Evolutionary conservation across 1,140 invertebrate species (phyloP).

Genomic region (Diprion similis): DNA sequence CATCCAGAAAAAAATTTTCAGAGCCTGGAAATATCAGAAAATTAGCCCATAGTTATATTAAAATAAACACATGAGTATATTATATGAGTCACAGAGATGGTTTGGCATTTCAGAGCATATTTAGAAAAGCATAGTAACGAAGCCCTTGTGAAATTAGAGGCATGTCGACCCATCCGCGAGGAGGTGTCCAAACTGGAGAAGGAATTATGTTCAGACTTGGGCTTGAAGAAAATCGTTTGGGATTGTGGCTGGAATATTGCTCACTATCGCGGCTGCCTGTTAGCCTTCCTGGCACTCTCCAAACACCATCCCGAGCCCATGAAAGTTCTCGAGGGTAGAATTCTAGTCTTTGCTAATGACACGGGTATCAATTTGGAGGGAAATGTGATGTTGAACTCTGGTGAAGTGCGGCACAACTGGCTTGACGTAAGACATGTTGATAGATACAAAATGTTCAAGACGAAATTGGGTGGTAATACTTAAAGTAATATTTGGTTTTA

Average conservation of each 20-base stretch:
- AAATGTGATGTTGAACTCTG: constrained; percentile 86
- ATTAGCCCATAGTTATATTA: no score
- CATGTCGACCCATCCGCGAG: constrained; percentile 68
- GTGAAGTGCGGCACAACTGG: constrained; percentile 91
- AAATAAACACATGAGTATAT: no score
- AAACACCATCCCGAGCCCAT: constrained; percentile 75
- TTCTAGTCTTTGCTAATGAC: constrained; percentile 83
- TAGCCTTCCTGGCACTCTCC: constrained; percentile 75
- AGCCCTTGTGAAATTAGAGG: constrained; percentile 67
- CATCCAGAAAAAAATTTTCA: no score
- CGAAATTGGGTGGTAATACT: background rate
- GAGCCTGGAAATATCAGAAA: no score
- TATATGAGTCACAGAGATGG: background rate
- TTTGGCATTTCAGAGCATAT: constrained; percentile 64
- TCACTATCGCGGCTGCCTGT: constrained; percentile 84
- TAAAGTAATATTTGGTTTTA: background rate
- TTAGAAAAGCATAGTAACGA: constrained; percentile 69
- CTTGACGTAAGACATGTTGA: constrained; percentile 72
- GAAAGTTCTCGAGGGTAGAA: constrained; percentile 71
- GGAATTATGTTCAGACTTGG: constrained; percentile 63
- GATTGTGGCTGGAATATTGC: constrained; percentile 89
- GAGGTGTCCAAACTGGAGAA: constrained; percentile 71
- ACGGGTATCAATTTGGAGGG: constrained; percentile 89
- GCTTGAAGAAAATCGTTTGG: constrained; percentile 70
- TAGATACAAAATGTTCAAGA: background rate